phyloP scores from a whole-genome alignment of 37 sponge, comb jelly and placozoan genomes.

The Beroe ovata region DNA sequence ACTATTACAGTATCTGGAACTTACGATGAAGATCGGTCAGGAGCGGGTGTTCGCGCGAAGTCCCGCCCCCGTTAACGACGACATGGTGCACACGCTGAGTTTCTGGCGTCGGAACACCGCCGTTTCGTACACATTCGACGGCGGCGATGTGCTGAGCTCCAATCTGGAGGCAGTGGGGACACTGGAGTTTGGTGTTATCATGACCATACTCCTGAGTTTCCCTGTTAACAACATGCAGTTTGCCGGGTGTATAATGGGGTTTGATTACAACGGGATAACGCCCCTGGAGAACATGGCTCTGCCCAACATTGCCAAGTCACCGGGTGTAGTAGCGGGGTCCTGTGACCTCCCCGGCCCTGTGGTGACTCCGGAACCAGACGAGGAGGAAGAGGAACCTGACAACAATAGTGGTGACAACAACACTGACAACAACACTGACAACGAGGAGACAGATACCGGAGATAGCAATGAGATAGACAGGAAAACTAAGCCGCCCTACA shows the following conservation, averaged over 20 bases:
- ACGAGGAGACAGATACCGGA: not conserved
- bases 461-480: not conserved
- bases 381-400: not conserved
- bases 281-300: slow-evolving; percentile 20
- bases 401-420: not conserved
- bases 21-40: slow-evolving; percentile 23
- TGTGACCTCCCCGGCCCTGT: not conserved
- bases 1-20: slow-evolving; percentile 61
- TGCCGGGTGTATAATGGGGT: slow-evolving; percentile 41
- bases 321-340: slow-evolving; percentile 22
- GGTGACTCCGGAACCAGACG: not conserved
- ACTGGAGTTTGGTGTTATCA: slow-evolving; percentile 53
- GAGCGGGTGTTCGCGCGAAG: slow-evolving; percentile 19
- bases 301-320: slow-evolving; percentile 26
- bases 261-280: slow-evolving; percentile 54
- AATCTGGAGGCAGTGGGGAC: slow-evolving; percentile 11
- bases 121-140: slow-evolving; percentile 55
- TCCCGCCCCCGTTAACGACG: slow-evolving; percentile 35
- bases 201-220: slow-evolving; percentile 37
- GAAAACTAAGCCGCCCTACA: not conserved
- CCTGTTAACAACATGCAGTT: slow-evolving; percentile 49
- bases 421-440: not conserved
- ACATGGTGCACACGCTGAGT: slow-evolving; percentile 6
- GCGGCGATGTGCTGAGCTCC: not conserved
- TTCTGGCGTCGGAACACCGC: slow-evolving; percentile 22